These are phyloP conservation scores for Dasysyrphus tricinctus DNA, from an alignment of 2,888 invertebrate genomes.

Conservation along the genomic window DNA sequence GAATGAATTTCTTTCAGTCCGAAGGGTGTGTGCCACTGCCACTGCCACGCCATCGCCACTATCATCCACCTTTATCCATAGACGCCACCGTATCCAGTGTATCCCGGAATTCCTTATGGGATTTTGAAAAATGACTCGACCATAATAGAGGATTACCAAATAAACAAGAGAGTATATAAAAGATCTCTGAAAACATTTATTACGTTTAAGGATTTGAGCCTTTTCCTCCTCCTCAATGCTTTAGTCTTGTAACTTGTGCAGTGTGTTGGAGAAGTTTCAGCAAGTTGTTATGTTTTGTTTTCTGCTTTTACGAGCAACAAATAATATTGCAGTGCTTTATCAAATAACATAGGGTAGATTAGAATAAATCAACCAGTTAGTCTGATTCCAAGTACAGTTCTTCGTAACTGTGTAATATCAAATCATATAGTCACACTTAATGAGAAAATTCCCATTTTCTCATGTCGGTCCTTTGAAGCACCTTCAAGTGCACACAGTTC, in stretches of 20 bases:
- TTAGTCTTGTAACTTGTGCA: not conserved
- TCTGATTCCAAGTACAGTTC: slow-evolving; percentile 15
- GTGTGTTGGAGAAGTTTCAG: not conserved
- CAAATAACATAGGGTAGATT: slow-evolving; percentile 31
- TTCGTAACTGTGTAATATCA: slow-evolving; percentile 15
- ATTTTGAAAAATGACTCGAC: slow-evolving; percentile 80
- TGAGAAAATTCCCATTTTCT: slow-evolving; percentile 34
- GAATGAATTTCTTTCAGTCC: slow-evolving; percentile 24
- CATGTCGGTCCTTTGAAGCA: slow-evolving; percentile 41
- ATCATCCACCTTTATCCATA: slow-evolving; percentile 58
- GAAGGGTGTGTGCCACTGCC: slow-evolving; percentile 26
- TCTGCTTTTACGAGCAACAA: slow-evolving; percentile 11
- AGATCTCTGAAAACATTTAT: slow-evolving; percentile 76
- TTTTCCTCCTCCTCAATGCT: slow-evolving; percentile 46
- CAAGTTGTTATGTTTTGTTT: slow-evolving; percentile 19
- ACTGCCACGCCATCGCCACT: not conserved
- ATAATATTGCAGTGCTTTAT: slow-evolving; percentile 45
- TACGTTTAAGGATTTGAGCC: slow-evolving; percentile 75
- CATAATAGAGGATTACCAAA: slow-evolving; percentile 81
- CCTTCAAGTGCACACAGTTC: slow-evolving; percentile 37
- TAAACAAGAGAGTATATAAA: slow-evolving; percentile 78
- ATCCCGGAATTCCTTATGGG: slow-evolving; percentile 82
- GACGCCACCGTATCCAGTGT: slow-evolving; percentile 50
- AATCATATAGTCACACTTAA: slow-evolving; percentile 24
- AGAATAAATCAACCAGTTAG: slow-evolving; percentile 21